phyloP scores from a whole-genome alignment of 2,888 invertebrate species.

The Nemurella pictetii region DNA sequence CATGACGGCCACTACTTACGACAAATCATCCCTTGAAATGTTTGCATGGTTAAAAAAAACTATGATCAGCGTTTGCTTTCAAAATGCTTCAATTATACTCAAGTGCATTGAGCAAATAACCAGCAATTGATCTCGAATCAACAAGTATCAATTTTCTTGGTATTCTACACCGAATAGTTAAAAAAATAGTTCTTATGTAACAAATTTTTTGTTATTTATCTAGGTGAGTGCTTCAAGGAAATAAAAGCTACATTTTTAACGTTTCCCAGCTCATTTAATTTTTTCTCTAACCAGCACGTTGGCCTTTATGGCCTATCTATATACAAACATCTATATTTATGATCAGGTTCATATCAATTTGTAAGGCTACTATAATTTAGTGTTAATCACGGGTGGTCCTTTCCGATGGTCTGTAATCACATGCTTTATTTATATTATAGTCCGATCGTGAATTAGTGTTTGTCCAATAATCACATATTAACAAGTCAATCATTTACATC shows the following conservation, averaged over 20 bases:
- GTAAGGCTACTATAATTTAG: constrained; percentile 26
- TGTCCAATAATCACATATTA: neutral
- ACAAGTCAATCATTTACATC: neutral
- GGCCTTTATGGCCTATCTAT: neutral
- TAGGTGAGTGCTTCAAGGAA: neutral
- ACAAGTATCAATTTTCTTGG: too few relatives aligned
- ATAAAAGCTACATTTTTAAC: neutral
- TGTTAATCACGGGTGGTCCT: constrained; percentile 50
- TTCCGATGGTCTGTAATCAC: constrained; percentile 49
- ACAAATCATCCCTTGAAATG: neutral
- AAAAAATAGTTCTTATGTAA: too few relatives aligned
- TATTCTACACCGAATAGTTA: too few relatives aligned
- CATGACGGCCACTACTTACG: neutral
- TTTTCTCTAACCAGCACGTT: neutral
- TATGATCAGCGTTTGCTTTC: neutral
- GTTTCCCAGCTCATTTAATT: neutral
- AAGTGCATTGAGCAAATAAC: too few relatives aligned
- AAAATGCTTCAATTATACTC: too few relatives aligned
- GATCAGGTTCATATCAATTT: neutral
- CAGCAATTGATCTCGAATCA: too few relatives aligned
- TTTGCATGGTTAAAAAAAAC: neutral
- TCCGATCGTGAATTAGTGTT: neutral
- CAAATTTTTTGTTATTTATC: too few relatives aligned
- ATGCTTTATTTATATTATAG: neutral
- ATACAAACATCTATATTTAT: neutral